Evolutionary conservation across 2,888 invertebrate genomes (phyloP).

Genomic region (Baccha elongata): DNA sequence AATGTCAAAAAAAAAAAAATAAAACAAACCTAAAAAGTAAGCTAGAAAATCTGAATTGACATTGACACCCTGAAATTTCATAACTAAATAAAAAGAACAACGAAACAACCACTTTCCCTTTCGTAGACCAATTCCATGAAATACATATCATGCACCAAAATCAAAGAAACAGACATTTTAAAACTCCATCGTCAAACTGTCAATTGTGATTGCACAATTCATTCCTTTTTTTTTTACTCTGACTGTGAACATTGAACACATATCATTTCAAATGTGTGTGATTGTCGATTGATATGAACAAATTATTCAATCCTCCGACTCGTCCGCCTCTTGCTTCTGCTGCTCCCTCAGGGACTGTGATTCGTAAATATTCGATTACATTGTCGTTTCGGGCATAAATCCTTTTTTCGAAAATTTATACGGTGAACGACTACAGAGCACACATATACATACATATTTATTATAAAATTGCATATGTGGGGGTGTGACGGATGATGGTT

Average conservation of each 20-base stretch:
- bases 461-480: constrained; percentile 18
- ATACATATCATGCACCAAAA: background rate
- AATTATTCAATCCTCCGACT: constrained; percentile 61
- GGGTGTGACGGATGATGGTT: background rate
- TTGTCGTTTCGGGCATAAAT: constrained; percentile 48
- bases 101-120: constrained; percentile 5
- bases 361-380: constrained; percentile 67
- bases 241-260: constrained; percentile 20
- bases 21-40: constrained; percentile 3
- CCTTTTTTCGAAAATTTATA: constrained; percentile 33
- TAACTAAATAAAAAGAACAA: background rate
- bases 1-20: constrained; percentile 16
- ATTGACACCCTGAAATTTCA: constrained; percentile 38
- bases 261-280: constrained; percentile 6
- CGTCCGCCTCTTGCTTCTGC: background rate
- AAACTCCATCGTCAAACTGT: constrained; percentile 56
- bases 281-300: constrained; percentile 63
- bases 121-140: background rate
- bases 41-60: constrained; percentile 38
- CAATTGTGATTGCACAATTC: constrained; percentile 53
- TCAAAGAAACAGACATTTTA: constrained; percentile 7
- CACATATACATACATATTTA: background rate
- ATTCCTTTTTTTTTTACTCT: background rate
- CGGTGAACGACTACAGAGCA: background rate
- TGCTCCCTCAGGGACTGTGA: constrained; percentile 38